Base-by-base conservation (phyloP, 2,888 invertebrate genomes). In the Diabrotica balteata region DNA sequence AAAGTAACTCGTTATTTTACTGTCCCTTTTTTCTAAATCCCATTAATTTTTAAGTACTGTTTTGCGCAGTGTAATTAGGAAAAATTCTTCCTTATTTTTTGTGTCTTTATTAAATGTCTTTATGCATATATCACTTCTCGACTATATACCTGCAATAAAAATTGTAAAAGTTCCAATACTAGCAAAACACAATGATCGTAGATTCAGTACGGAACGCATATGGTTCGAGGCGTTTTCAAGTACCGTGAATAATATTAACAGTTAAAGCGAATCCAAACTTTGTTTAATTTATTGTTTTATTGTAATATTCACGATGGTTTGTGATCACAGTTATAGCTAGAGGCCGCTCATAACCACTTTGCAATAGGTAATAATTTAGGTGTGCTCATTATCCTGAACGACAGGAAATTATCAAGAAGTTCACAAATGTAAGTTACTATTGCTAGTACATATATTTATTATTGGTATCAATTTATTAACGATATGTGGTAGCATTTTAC, bases 271-370 rank as follows among this genome's bases (percentile, higher is more conserved):
- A 63, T 63, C 63, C 57, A 57, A 63, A 63, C 63, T 63, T 63
- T 63, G 44, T 63, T 63, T 63, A 57, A 63, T 63, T 63, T 57
- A 63, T 63, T 58, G 63, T 63, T 63, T 63, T 57, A 63, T 63
- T 63, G 63, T 63, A 47, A 63, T 57, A 57, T 47, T 63, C 63
- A 63, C 63, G 57, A 63, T 63, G 42, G 63, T 57, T 43, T 57
- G 63, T 57, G 50, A 63, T 46, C 63, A 51, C 63, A 63, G 63
- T 63, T 63, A 63, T 63, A 32, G 57, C 63, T 32, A 22, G 50
- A 45, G 51, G 63, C 32, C 22, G 57, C 8, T 63, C 50, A 57
- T 57, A 63, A 50, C 57, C 57, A 63, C 51, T 63, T 63, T n/a
- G 51, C 51, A 57, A 57, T 63, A 51, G 49, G 50, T 58, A 63